phyloP scores from a whole-genome alignment of 92 coral and sea anemone genomes.

The Parazoanthus swiftii region DNA sequence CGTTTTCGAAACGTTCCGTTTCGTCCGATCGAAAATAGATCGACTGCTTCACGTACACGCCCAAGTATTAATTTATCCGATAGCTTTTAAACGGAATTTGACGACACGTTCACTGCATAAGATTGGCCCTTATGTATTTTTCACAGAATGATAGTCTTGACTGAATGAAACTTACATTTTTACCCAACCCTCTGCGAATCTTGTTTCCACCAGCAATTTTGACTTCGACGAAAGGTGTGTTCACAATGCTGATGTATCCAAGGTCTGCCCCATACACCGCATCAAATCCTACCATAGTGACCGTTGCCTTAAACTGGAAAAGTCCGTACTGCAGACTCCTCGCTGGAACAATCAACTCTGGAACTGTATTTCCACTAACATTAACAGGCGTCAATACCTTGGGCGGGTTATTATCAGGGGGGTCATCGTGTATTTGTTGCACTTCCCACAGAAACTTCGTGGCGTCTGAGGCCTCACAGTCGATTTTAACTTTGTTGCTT shows the following conservation, averaged over 20 bases:
- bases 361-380: slow-evolving; percentile 1
- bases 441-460: slow-evolving; percentile 69
- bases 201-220: slow-evolving; percentile 47
- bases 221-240: slow-evolving; percentile 60
- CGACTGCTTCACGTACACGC: too few relatives aligned
- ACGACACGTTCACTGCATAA: too few relatives aligned
- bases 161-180: slow-evolving; percentile 40
- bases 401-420: slow-evolving; percentile 20
- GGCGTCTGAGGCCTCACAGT: slow-evolving; percentile 69
- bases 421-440: slow-evolving; percentile 32
- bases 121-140: too few relatives aligned
- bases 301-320: slow-evolving; percentile 56
- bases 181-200: slow-evolving; percentile 42
- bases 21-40: too few relatives aligned
- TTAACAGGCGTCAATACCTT: not conserved
- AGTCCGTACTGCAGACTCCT: slow-evolving; percentile 63
- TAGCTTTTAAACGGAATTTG: too few relatives aligned
- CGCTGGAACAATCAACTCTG: slow-evolving; percentile 47
- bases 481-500: slow-evolving; percentile 45
- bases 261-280: slow-evolving; percentile 55
- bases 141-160: not conserved
- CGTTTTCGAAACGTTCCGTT: too few relatives aligned
- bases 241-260: slow-evolving; percentile 58
- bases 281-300: slow-evolving; percentile 53
- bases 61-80: too few relatives aligned